Conservation (phyloP, 2,888 invertebrate species). For the Dicyrtoma fusca region DNA sequence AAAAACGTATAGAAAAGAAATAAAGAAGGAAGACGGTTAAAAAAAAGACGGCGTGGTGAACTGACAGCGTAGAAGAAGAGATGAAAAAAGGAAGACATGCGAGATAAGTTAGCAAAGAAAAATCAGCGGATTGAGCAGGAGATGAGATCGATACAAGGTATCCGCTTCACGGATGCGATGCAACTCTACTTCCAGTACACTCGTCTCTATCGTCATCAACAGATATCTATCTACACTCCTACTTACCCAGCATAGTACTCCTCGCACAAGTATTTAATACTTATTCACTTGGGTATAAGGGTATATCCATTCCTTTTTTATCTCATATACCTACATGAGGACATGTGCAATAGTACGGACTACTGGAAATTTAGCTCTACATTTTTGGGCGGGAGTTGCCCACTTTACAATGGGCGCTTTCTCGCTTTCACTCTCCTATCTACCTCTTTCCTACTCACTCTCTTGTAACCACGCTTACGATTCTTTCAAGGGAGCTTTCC, state of each 20-base stretch:
- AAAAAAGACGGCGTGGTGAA: not conserved
- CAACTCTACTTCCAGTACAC: not conserved
- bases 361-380: no score
- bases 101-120: conserved; percentile 12
- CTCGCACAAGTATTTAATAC: not conserved
- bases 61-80: conserved; percentile 1
- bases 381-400: conserved; percentile 23
- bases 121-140: conserved; percentile 32
- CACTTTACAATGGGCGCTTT: not conserved
- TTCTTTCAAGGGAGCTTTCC: no score
- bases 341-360: no score
- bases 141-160: conserved; percentile 35
- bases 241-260: not conserved
- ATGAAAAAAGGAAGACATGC: not conserved
- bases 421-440: not conserved
- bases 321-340: not conserved
- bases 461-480: not conserved
- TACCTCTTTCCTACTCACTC: not conserved
- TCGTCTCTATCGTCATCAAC: not conserved
- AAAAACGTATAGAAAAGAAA: not conserved
- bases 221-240: not conserved
- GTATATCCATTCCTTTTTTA: not conserved
- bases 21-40: not conserved
- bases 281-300: not conserved
- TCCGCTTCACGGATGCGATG: not conserved